phyloP scores from a whole-genome alignment of 2,113 vertebrate genomes.

The Neoarius graeffei region DNA sequence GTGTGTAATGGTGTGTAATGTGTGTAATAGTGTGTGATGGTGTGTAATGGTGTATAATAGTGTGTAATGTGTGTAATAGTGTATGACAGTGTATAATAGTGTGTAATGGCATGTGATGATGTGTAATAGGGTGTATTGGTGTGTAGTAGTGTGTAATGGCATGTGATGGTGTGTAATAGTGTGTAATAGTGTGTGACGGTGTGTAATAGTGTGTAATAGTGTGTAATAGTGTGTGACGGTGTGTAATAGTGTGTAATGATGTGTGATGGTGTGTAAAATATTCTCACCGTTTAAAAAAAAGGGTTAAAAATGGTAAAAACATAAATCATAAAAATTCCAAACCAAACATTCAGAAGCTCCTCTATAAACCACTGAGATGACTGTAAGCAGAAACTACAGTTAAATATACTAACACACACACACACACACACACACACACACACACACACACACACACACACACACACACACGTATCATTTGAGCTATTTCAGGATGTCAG shows the following conservation, averaged over 20 bases:
- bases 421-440: conserved; percentile 10
- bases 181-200: too few species aligned
- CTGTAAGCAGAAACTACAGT: not conserved
- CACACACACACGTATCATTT: conserved; percentile 16
- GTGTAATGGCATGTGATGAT: too few species aligned
- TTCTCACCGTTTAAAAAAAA: not conserved
- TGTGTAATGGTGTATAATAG: too few species aligned
- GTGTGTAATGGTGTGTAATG: too few species aligned
- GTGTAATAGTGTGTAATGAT: not conserved
- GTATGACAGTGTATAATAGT: too few species aligned
- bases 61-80: too few species aligned
- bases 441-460: conserved; percentile 1
- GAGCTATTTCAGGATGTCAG: conserved; percentile 36
- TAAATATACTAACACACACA: conserved; percentile 5
- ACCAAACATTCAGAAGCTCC: not conserved
- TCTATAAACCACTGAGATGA: conserved; percentile 17
- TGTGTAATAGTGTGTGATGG: too few species aligned
- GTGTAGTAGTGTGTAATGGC: not conserved
- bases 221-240: too few species aligned
- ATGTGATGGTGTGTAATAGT: not conserved
- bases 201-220: too few species aligned
- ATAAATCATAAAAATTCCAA: not conserved
- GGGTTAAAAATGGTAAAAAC: not conserved
- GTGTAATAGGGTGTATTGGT: too few species aligned
- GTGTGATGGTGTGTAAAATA: not conserved